Conservation (phyloP, 2,888 invertebrate genomes). For the Diarsia brunnea region DNA sequence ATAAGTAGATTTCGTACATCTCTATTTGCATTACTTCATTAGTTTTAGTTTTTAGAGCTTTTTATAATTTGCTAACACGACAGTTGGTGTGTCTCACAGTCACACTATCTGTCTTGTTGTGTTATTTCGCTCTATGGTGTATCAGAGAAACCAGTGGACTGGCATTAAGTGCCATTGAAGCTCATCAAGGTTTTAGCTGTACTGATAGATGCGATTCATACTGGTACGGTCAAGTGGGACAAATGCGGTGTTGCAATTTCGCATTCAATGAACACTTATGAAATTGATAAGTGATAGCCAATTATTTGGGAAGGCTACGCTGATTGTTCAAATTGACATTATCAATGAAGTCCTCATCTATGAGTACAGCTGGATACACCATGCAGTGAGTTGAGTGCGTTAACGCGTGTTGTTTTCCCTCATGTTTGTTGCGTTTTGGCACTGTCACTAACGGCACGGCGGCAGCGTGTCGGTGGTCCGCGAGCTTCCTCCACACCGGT, state of each 20-base stretch:
- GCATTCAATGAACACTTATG: conserved; percentile 20
- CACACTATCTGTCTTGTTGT: conserved; percentile 64
- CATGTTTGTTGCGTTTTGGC: conserved; percentile 87
- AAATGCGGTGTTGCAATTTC: conserved; percentile 28
- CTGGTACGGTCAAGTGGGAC: conserved; percentile 49
- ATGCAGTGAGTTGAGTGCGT: conserved; percentile 79
- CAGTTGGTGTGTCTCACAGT: conserved; percentile 59
- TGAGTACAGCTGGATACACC: conserved; percentile 50
- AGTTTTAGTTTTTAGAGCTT: conserved; percentile 72
- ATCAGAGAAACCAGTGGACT: conserved; percentile 52
- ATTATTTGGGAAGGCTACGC: conserved; percentile 14
- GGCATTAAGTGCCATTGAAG: conserved; percentile 31
- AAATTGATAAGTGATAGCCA: background rate
- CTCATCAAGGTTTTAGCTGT: conserved; percentile 51
- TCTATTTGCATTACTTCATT: conserved; percentile 48
- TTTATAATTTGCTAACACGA: conserved; percentile 68
- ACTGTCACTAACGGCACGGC: conserved; percentile 88
- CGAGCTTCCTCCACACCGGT: conserved; percentile 91
- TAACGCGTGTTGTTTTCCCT: conserved; percentile 89
- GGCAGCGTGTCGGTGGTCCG: conserved; percentile 89
- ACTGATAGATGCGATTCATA: conserved; percentile 51
- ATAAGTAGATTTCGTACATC: conserved; percentile 42
- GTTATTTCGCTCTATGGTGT: conserved; percentile 68
- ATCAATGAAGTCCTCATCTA: conserved; percentile 31
- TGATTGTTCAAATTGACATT: conserved; percentile 24